Evolutionary conservation across 2,888 invertebrate species (phyloP).

Genomic region (Pyralis farinalis): DNA sequence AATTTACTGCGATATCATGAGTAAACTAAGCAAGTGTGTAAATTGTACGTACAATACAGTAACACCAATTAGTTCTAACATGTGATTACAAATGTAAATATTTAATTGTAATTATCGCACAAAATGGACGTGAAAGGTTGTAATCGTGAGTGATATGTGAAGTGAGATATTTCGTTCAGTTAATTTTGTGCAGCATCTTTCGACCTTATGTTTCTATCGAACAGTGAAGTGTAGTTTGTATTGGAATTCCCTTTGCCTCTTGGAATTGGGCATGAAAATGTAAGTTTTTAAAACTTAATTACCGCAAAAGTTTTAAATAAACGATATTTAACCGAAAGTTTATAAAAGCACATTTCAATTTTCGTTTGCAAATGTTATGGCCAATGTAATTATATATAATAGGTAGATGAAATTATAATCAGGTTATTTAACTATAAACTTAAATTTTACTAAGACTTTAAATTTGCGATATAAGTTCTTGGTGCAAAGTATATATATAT

Average conservation of each 20-base stretch:
- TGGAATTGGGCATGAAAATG: too few species aligned
- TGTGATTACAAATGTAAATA: constrained; percentile 69
- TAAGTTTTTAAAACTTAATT: too few species aligned
- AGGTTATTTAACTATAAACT: too few species aligned
- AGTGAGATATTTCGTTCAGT: constrained; percentile 31
- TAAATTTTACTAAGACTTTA: too few species aligned
- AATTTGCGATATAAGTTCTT: too few species aligned
- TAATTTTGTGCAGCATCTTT: constrained; percentile 14
- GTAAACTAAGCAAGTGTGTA: neutral
- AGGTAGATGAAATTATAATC: too few species aligned
- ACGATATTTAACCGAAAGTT: too few species aligned
- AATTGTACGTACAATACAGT: neutral
- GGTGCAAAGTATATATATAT: too few species aligned
- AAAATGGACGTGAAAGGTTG: constrained; percentile 65
- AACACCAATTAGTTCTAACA: constrained; percentile 38
- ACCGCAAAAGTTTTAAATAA: neutral
- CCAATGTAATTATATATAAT: too few species aligned
- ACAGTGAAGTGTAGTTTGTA: neutral
- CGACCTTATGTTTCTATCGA: constrained; percentile 10
- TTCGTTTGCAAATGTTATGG: too few species aligned
- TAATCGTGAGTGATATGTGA: constrained; percentile 56
- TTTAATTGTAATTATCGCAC: constrained; percentile 52
- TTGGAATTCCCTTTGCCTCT: too few species aligned
- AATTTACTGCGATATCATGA: neutral
- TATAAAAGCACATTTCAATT: too few species aligned